These are phyloP conservation scores for Diadegma fenestrale DNA, from an alignment of 2,888 invertebrate genomes.

Conservation along the genomic window DNA sequence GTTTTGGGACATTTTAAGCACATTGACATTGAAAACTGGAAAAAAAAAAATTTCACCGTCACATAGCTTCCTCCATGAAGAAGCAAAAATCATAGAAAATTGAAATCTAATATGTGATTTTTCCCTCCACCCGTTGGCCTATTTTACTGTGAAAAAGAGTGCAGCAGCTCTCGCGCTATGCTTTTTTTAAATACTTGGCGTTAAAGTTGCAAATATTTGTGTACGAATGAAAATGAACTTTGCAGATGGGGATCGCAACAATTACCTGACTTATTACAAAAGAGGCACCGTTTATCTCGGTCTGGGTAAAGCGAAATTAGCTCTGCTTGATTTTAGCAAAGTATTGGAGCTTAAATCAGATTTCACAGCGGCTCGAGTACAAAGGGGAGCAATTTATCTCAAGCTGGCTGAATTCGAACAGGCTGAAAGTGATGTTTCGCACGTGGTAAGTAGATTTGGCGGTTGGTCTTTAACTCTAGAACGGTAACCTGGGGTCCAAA, in stretches of 20 bases:
- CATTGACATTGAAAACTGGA: too few relatives aligned
- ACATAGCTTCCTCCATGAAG: too few relatives aligned
- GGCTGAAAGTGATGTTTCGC: constrained; percentile 93
- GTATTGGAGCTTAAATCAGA: constrained; percentile 97
- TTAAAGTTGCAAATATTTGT: background rate
- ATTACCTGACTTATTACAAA: constrained; percentile 98
- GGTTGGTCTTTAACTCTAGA: too few relatives aligned
- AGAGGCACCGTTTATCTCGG: constrained; percentile 98
- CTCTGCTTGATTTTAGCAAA: constrained; percentile 96
- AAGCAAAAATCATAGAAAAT: too few relatives aligned
- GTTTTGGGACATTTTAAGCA: too few relatives aligned
- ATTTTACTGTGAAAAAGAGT: too few relatives aligned
- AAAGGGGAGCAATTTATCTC: constrained; percentile 94
- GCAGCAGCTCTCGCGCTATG: too few relatives aligned
- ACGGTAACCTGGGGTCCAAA: too few relatives aligned
- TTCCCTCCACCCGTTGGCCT: too few relatives aligned
- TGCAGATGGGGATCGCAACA: constrained; percentile 97
- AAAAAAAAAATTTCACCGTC: too few relatives aligned
- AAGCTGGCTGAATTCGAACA: constrained; percentile 94
- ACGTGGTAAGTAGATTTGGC: constrained; percentile 97
- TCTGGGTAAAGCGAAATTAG: constrained; percentile 97
- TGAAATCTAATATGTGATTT: too few relatives aligned
- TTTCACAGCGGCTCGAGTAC: constrained; percentile 94
- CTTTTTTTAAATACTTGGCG: too few relatives aligned
- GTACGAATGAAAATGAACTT: constrained; percentile 68